A percentile compares a stretch with the other conserved stretches of the same genome.
These are phyloP conservation scores for Bombus balteatus DNA, from an alignment of 1,140 invertebrate genomes.

Conservation along the genomic window DNA sequence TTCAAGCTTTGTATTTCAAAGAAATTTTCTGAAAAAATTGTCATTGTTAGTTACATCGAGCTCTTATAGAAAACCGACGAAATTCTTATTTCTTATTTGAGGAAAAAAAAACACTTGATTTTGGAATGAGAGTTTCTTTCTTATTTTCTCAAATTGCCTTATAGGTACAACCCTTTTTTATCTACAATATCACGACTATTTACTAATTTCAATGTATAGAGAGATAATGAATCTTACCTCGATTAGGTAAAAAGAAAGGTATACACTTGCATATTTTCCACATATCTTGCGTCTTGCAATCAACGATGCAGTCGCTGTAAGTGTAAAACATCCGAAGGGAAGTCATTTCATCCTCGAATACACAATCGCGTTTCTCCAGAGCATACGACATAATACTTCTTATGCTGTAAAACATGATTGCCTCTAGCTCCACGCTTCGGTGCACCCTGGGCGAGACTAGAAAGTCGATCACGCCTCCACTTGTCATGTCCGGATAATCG, in stretches of 20 bases:
- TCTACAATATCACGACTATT: too few species aligned
- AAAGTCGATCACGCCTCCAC: slow-evolving; percentile 72
- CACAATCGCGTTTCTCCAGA: slow-evolving; percentile 81
- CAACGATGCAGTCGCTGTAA: slow-evolving; percentile 84
- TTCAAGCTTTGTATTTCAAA: too few species aligned
- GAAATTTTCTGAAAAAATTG: too few species aligned
- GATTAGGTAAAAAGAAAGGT: slow-evolving; percentile 79
- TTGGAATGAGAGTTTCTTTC: too few species aligned
- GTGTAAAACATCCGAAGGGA: slow-evolving; percentile 78
- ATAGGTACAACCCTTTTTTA: too few species aligned
- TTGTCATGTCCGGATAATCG: slow-evolving; percentile 81
- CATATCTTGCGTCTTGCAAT: slow-evolving; percentile 83
- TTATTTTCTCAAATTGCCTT: too few species aligned
- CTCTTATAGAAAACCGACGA: too few species aligned
- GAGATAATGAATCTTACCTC: background rate
- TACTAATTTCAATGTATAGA: background rate
- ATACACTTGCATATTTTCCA: slow-evolving; percentile 82
- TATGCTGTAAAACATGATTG: slow-evolving; percentile 62
- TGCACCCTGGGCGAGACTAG: slow-evolving; percentile 61
- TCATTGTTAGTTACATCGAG: too few species aligned
- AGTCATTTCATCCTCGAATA: slow-evolving; percentile 81
- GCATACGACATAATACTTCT: slow-evolving; percentile 51
- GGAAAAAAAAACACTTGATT: fast-evolving
- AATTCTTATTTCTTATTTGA: too few species aligned
- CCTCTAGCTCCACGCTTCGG: slow-evolving; percentile 60